Percentiles rank a stretch among this genome's conserved stretches.
These are phyloP conservation scores for Prorops nasuta DNA, from an alignment of 1,140 invertebrate genomes.

Conservation along the genomic window DNA sequence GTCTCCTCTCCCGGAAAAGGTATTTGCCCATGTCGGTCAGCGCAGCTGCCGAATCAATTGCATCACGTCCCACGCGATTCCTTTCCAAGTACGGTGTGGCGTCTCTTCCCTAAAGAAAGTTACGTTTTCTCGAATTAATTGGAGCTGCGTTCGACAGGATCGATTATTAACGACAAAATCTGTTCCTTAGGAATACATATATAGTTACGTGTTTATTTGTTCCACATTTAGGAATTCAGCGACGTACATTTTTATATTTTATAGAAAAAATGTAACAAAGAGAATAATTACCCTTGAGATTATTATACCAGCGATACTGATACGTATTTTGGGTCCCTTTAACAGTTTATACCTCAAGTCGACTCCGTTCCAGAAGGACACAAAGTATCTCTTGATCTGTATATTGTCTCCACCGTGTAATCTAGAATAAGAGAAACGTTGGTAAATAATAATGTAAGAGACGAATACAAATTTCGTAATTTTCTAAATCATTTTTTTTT, in stretches of 20 bases:
- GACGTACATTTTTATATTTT: too few species aligned
- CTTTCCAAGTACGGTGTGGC: conserved; percentile 92
- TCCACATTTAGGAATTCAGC: too few species aligned
- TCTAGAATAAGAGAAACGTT: too few species aligned
- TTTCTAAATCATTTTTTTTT: too few species aligned
- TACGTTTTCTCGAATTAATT: too few species aligned
- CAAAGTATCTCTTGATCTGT: conserved; percentile 92
- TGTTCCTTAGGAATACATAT: too few species aligned
- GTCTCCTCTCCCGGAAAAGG: conserved; percentile 86
- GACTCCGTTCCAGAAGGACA: conserved; percentile 95
- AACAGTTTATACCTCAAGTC: conserved; percentile 89
- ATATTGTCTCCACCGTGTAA: conserved; percentile 85
- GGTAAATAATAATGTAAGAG: too few species aligned
- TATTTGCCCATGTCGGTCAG: conserved; percentile 96
- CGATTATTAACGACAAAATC: too few species aligned
- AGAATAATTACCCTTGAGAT: conserved; percentile 83
- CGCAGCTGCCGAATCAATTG: conserved; percentile 90
- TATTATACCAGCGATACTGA: conserved; percentile 93
- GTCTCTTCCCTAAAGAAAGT: conserved; percentile 82
- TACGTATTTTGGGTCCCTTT: conserved; percentile 88
- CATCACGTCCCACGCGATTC: conserved; percentile 88
- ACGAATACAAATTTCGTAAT: too few species aligned
- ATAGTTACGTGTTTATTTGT: too few species aligned
- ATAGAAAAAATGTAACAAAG: too few species aligned
- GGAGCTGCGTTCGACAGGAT: too few species aligned